A percentile compares a stretch with the other conserved stretches of the same genome.
Evolutionary conservation across 2,888 invertebrate genomes (phyloP).

Genomic region (Apocheima hispidaria): DNA sequence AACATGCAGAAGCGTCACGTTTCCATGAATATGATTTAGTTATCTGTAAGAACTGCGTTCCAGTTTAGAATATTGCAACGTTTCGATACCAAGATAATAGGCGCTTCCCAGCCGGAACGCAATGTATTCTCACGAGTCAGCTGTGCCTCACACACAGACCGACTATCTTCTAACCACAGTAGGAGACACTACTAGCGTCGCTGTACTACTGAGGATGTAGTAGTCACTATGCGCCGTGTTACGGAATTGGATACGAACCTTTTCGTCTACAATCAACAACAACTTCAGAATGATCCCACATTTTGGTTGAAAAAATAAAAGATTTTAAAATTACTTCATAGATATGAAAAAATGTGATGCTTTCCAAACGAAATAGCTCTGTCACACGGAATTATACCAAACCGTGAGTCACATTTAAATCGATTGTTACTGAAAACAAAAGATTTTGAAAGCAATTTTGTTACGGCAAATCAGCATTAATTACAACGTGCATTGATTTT

Average conservation of each 20-base stretch:
- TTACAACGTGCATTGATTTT: background rate
- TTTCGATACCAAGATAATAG: no score
- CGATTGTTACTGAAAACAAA: slow-evolving; percentile 20
- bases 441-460: slow-evolving; percentile 17
- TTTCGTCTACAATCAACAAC: slow-evolving; percentile 50
- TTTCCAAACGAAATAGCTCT: background rate
- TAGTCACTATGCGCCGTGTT: no score
- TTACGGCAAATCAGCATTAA: background rate
- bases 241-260: slow-evolving; percentile 38
- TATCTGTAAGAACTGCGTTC: no score
- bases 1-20: no score
- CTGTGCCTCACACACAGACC: no score
- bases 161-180: no score
- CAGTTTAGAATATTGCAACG: no score
- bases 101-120: no score
- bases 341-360: background rate
- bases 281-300: slow-evolving; percentile 37
- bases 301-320: slow-evolving; percentile 20
- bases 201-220: no score
- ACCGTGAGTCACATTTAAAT: slow-evolving; percentile 10
- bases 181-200: no score
- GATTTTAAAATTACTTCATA: background rate
- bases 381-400: background rate
- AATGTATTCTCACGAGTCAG: no score
- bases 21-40: no score